Conservation (phyloP, 2,797 vertebrate genomes). For the Pterois miles region DNA sequence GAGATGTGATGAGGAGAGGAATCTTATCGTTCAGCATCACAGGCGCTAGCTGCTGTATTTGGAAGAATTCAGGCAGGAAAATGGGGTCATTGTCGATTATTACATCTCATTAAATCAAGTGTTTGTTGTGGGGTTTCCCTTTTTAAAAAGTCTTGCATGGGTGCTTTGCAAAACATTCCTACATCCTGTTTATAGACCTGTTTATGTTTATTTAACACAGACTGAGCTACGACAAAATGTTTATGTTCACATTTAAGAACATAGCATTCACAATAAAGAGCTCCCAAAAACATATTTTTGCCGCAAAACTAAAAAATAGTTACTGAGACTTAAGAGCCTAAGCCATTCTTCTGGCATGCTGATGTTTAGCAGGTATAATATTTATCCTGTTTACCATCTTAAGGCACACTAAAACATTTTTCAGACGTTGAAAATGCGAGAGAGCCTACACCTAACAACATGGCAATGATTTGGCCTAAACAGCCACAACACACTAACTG, state of each 20-base stretch:
- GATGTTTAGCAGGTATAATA: background rate
- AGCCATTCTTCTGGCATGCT: background rate
- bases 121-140: background rate
- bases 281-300: background rate
- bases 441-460: too few species aligned
- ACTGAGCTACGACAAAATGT: background rate
- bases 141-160: background rate
- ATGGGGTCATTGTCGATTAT: background rate
- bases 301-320: background rate
- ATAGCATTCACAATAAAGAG: background rate
- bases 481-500: too few species aligned
- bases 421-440: too few species aligned
- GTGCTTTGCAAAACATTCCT: background rate
- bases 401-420: too few species aligned
- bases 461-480: too few species aligned
- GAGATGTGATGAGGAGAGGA: slow-evolving; percentile 14
- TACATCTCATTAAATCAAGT: background rate
- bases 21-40: slow-evolving; percentile 9
- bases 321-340: background rate
- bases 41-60: background rate
- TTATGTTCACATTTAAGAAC: background rate
- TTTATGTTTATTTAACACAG: background rate
- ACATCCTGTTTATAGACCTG: background rate
- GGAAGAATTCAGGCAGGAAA: background rate
- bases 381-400: background rate